Conservation (phyloP, 2,888 invertebrate species). For the Diploptera punctata region DNA sequence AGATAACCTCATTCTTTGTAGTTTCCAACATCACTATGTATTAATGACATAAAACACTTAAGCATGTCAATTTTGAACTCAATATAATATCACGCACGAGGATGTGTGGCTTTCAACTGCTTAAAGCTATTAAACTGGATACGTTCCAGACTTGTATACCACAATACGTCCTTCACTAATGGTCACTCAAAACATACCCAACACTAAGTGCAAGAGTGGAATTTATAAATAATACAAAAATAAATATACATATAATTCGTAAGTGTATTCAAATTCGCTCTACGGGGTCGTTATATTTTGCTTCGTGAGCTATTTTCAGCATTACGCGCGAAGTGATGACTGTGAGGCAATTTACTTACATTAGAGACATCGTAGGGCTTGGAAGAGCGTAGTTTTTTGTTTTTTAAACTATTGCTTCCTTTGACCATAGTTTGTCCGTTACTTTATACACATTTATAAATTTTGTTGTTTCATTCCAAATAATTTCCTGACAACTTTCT, state of each 20-base stretch:
- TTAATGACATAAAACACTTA: too few species aligned
- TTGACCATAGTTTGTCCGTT: constrained; percentile 51
- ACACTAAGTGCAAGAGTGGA: too few species aligned
- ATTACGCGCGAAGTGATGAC: constrained; percentile 44
- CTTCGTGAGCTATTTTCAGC: constrained; percentile 44
- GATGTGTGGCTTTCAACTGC: too few species aligned
- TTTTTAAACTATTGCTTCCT: constrained; percentile 52
- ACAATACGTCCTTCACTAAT: too few species aligned
- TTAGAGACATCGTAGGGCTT: constrained; percentile 59
- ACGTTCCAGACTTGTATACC: too few species aligned
- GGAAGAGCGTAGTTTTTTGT: constrained; percentile 52
- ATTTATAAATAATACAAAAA: too few species aligned
- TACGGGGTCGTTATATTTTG: constrained; percentile 46
- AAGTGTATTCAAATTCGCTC: constrained; percentile 35
- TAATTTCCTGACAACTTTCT: constrained; percentile 50
- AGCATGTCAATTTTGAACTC: too few species aligned
- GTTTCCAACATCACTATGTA: too few species aligned
- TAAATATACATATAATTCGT: not conserved
- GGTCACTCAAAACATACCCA: too few species aligned
- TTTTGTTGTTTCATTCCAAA: constrained; percentile 51
- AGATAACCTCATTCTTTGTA: too few species aligned
- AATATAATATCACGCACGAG: too few species aligned
- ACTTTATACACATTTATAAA: constrained; percentile 45
- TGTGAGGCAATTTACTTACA: constrained; percentile 53
- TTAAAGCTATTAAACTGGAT: too few species aligned